These are phyloP conservation scores for Collichthys lucidus DNA, from an alignment of 2,113 vertebrate genomes.

Conservation along the genomic window DNA sequence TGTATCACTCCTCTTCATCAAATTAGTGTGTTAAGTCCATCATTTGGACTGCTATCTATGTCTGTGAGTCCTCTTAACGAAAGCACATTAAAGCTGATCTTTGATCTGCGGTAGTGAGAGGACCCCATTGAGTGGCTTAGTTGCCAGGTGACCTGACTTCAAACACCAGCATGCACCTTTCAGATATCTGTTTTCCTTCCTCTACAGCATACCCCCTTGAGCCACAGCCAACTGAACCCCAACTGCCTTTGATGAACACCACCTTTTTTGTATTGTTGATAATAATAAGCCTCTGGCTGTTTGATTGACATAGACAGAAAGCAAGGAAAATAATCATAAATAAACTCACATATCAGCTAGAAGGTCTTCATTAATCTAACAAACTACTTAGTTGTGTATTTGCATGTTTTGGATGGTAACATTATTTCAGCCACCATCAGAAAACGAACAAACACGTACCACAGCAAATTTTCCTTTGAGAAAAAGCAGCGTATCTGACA, in stretches of 20 bases:
- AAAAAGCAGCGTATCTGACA: background rate
- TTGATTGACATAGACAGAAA: too few species aligned
- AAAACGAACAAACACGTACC: background rate
- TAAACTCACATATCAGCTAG: too few species aligned
- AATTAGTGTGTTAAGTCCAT: background rate
- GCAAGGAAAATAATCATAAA: too few species aligned
- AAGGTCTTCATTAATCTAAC: too few species aligned
- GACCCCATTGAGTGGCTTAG: conserved; percentile 32
- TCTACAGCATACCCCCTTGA: conserved; percentile 6
- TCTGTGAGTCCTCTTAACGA: conserved; percentile 12
- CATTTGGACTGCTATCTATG: background rate
- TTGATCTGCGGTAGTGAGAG: conserved; percentile 20
- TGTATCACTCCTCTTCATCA: conserved; percentile 1
- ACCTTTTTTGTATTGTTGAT: background rate
- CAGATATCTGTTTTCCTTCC: conserved; percentile 19
- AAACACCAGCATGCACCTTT: conserved; percentile 18
- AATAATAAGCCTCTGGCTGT: background rate
- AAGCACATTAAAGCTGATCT: conserved; percentile 25
- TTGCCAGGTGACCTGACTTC: conserved; percentile 40
- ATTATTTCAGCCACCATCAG: background rate
- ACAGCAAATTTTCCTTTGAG: background rate
- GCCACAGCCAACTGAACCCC: background rate
- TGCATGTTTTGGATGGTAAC: background rate
- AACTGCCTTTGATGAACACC: conserved; percentile 1
- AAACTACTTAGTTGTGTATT: too few species aligned